Conservation (phyloP, 2,113 vertebrate genomes). For the Sorex araneus region DNA sequence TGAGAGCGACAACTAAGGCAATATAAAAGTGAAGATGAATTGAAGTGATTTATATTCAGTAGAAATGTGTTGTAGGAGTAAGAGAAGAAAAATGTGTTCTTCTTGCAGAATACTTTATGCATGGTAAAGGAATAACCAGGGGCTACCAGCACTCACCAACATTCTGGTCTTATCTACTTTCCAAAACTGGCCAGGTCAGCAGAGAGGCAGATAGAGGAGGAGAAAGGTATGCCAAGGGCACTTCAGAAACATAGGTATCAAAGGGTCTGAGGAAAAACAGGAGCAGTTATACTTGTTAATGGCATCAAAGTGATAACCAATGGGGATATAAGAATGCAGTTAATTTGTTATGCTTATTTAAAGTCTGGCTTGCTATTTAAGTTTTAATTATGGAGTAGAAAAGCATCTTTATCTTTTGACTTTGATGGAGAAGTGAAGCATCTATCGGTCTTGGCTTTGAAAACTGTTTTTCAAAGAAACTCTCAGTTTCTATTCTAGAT, state of each 20-base stretch:
- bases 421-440: not conserved
- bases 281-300: not conserved
- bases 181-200: not conserved
- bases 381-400: not conserved
- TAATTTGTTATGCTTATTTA: not conserved
- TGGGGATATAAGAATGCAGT: not conserved
- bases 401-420: not conserved
- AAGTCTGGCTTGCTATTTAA: not conserved
- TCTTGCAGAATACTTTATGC: constrained; percentile 43
- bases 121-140: constrained; percentile 37
- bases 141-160: not conserved
- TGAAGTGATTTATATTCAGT: constrained; percentile 81
- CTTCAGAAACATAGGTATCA: not conserved
- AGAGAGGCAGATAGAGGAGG: not conserved
- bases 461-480: too few relatives aligned
- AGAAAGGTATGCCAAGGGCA: rapidly evolving
- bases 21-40: constrained; percentile 79
- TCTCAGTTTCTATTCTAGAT: not conserved
- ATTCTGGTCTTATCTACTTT: not conserved
- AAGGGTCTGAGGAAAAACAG: not conserved
- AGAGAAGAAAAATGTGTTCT: constrained; percentile 72
- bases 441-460: not conserved
- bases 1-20: constrained; percentile 61
- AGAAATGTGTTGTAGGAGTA: constrained; percentile 64
- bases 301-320: not conserved